Conservation (phyloP, 2,113 vertebrate genomes). For the Hystrix brachyura region DNA sequence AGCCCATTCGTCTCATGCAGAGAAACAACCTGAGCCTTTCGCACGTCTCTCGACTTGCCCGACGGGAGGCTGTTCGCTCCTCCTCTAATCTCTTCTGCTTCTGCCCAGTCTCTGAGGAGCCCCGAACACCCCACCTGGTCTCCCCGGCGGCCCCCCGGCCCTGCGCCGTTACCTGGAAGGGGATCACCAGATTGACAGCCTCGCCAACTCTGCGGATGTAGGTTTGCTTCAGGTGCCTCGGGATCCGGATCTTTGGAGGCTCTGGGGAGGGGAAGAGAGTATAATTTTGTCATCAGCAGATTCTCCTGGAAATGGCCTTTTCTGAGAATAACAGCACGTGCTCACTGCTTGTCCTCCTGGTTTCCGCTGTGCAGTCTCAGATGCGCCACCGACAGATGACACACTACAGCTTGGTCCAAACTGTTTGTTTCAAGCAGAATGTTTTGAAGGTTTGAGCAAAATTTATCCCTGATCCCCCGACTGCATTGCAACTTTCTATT, state of each 20-base stretch:
- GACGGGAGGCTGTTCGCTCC: background rate
- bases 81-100: background rate
- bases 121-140: background rate
- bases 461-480: background rate
- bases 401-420: background rate
- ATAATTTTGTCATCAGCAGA: background rate
- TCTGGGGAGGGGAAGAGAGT: slow-evolving; percentile 87
- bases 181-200: slow-evolving; percentile 97
- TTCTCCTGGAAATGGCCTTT: background rate
- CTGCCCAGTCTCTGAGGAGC: background rate
- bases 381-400: background rate
- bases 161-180: slow-evolving; percentile 93
- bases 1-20: background rate
- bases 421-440: slow-evolving; percentile 19
- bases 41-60: background rate
- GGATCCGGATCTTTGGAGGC: slow-evolving; percentile 96
- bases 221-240: slow-evolving; percentile 97
- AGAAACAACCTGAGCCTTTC: background rate
- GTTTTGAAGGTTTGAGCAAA: background rate
- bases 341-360: too few species aligned
- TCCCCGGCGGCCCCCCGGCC: background rate
- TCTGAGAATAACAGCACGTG: fast-evolving
- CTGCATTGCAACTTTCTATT: slow-evolving; percentile 19
- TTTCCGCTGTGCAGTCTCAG: background rate
- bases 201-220: slow-evolving; percentile 97